Evolutionary conservation across 2,797 vertebrate genomes (phyloP), one percentile per base, ranked within the genome.

Genomic region (Ctenosaura bakeri): DNA sequence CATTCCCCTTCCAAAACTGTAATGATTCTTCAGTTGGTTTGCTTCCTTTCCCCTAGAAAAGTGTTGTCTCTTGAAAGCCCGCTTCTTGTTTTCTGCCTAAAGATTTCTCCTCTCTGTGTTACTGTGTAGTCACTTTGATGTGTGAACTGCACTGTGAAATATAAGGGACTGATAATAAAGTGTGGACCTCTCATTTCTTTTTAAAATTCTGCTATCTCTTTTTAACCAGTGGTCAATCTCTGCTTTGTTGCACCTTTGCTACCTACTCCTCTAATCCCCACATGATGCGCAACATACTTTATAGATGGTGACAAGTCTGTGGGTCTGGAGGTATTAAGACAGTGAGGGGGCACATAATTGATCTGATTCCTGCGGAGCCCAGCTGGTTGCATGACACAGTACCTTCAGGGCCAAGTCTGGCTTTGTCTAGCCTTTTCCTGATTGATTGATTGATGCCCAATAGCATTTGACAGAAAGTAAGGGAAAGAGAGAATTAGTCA

Each of bases 391-490:
- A n/a, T 71, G 46, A 32, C 29, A 52, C 2, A 9, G 64, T 64
- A 64, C 42, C 35, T 69, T 20, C 66, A 16, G 64, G 32, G 54
- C 5, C 46, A 81, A 13, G 64, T 54, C 52, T 56, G 76, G 35
- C 38, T 80, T 38, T 88, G 50, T 81, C 22, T 54, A 56, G 4
- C 26, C 42, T 18, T 82, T 82, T 38, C 50, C 56, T 88, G 87
- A 69, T 64, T 82, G 78, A 69, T 64, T 82, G 78, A 73, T 24
- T 54, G 59, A 56, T 32, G 46, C 26, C 52, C 66, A 88, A 29
- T 54, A 81, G 64, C 26, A 8, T 88, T 79, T 88, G 87, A 46
- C n/a, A 73, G 79, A 54, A 81, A 88, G 26, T 52, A 42, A 52
- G 22, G 24, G 52, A 50, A 80, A 29, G n/a, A 50, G 38, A 35